Conservation (phyloP, 2,113 vertebrate genomes). For the Phalacrocorax pelagicus region DNA sequence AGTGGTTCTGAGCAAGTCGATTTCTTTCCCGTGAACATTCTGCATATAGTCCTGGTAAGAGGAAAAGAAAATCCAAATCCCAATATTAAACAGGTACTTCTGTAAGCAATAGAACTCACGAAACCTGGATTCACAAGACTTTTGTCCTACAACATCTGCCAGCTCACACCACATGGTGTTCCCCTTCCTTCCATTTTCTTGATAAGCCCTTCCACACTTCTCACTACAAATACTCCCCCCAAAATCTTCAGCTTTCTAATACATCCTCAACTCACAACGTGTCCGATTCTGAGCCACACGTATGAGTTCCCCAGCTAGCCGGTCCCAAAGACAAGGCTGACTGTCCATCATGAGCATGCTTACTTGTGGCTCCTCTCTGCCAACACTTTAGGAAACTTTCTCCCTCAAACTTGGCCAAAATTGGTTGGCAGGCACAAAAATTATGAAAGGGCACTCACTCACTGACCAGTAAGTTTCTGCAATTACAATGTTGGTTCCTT, state of each 20-base stretch:
- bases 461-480: background rate
- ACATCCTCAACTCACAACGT: background rate
- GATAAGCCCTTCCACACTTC: background rate
- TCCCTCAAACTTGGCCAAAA: background rate
- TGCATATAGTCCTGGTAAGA: constrained; percentile 94
- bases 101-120: background rate
- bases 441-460: background rate
- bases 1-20: constrained; percentile 93
- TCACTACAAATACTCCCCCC: background rate
- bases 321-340: background rate
- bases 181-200: background rate
- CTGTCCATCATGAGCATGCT: background rate
- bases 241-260: background rate
- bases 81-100: background rate
- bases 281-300: background rate
- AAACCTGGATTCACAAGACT: background rate
- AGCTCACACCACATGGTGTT: accelerated
- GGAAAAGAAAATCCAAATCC: background rate
- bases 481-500: background rate
- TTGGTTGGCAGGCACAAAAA: background rate
- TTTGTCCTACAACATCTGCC: background rate
- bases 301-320: background rate
- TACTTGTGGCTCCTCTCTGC: background rate
- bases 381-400: accelerated
- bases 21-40: constrained; percentile 96